Base-by-base conservation (phyloP, 2,113 vertebrate species). In the Miniopterus natalensis region DNA sequence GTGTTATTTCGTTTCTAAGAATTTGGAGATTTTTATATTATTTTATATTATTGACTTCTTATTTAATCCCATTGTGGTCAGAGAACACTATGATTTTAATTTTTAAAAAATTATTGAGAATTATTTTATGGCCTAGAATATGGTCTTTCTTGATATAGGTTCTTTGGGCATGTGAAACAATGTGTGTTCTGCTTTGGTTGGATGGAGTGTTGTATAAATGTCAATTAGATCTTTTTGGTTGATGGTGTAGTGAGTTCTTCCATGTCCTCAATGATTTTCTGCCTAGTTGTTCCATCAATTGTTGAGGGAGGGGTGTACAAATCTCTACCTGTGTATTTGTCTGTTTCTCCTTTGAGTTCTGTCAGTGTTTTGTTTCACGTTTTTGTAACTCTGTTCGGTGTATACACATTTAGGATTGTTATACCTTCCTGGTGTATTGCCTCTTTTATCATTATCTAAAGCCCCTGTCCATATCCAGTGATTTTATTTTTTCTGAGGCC, bases 401-500 rank as follows among this genome's bases (percentile, higher is more conserved):
- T 47, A 47, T 23, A 12, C 11, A 73, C 55, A 27, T 79, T 94
- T 61, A 79, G 27, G 23, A 36, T 71, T 79, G 61, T 55, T 36
- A 2, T 74, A 57, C 87, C 47, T 90, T 78, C 59, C 36, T 53
- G 79, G 31, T 47, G 21, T 18, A 91, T 47, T 47, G 42, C 10
- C 55, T 45, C 29, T 79, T 53, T 71, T 73, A 65, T 29, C 3
- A 79, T 79, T 65, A 59, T 80, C 5, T 68, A 51, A 9, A 7
- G 17, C 79, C 42, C 6, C 20, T 65, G 27, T 85, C 25, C 88
- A 8, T 78, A 31, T 90, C 25, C 79, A 25, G 49, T 85, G 40
- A 74, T 93, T 79, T 93, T 93, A 27, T 90, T 80, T 93, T 57
- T 14, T 51, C n/a, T 65, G 27, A 79, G 4, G 6, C 66, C 79